Conservation (phyloP, 1,140 invertebrate genomes). For the Aphis craccivora region DNA sequence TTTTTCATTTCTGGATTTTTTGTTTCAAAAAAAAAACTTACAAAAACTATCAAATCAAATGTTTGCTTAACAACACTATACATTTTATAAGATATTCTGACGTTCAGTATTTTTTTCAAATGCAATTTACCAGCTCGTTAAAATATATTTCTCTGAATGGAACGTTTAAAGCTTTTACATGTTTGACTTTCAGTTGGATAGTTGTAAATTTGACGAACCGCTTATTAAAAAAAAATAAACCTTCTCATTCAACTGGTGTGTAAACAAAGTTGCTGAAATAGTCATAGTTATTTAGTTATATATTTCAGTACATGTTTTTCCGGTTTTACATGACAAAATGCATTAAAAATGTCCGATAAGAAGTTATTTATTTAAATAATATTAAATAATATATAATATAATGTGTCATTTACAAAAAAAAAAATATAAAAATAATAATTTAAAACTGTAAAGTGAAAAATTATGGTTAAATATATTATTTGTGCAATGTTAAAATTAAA, state of each 20-base stretch:
- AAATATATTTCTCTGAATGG: background rate
- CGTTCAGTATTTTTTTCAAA: background rate
- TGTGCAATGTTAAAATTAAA: too few relatives aligned
- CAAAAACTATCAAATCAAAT: background rate
- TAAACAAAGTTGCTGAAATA: background rate
- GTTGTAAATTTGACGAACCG: background rate
- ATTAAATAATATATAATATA: too few relatives aligned
- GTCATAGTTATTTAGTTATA: background rate
- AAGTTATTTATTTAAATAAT: background rate
- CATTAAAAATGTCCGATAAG: background rate
- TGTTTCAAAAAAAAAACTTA: background rate
- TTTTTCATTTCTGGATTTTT: background rate
- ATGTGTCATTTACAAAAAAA: background rate
- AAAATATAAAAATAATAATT: background rate
- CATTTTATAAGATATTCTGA: background rate
- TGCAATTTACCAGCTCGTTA: constrained; percentile 14
- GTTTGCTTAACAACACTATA: background rate
- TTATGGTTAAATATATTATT: too few relatives aligned
- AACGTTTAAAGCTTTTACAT: background rate
- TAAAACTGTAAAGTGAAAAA: background rate
- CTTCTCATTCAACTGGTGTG: background rate
- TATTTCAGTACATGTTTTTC: background rate
- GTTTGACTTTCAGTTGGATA: background rate
- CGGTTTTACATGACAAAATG: background rate
- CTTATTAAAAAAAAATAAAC: constrained; percentile 6